phyloP scores from a whole-genome alignment of 2,797 vertebrate species.

The Sebastes reedi region DNA sequence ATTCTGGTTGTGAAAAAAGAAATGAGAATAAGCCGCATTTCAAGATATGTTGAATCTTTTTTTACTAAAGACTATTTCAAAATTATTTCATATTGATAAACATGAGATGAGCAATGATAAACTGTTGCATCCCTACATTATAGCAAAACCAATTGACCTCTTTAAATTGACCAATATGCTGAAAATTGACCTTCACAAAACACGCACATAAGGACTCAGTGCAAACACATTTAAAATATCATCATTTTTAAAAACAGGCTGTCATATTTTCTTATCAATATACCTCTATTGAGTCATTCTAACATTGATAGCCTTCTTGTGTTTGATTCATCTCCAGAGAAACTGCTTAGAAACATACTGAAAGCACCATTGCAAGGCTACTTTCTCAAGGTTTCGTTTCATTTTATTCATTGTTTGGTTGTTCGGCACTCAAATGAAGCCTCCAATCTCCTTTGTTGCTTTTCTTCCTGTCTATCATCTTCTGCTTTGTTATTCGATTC shows the following conservation, averaged over 20 bases:
- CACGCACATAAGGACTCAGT: neutral
- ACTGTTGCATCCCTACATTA: neutral
- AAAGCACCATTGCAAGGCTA: neutral
- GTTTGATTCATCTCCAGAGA: constrained; percentile 3
- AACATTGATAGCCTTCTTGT: neutral
- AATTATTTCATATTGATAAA: neutral
- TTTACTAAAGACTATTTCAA: neutral
- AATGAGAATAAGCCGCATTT: too few species aligned
- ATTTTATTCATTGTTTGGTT: constrained; percentile 47
- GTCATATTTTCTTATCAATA: neutral
- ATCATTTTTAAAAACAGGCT: neutral
- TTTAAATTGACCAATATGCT: neutral
- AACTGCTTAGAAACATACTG: constrained; percentile 1
- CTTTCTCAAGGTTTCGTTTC: constrained; percentile 21
- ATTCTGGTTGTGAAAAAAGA: too few species aligned
- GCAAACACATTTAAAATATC: neutral
- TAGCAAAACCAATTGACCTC: neutral
- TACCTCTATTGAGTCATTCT: neutral
- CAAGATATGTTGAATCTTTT: neutral
- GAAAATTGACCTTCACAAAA: neutral
- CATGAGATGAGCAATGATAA: neutral
- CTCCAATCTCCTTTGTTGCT: constrained; percentile 67
- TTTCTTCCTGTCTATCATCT: constrained; percentile 76
- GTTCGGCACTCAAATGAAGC: constrained; percentile 47
- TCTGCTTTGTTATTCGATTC: constrained; percentile 77